Evolutionary conservation across 2,888 invertebrate genomes (phyloP), one percentile per base, ranked within the genome.

Genomic region (Cheilosia urbana): DNA sequence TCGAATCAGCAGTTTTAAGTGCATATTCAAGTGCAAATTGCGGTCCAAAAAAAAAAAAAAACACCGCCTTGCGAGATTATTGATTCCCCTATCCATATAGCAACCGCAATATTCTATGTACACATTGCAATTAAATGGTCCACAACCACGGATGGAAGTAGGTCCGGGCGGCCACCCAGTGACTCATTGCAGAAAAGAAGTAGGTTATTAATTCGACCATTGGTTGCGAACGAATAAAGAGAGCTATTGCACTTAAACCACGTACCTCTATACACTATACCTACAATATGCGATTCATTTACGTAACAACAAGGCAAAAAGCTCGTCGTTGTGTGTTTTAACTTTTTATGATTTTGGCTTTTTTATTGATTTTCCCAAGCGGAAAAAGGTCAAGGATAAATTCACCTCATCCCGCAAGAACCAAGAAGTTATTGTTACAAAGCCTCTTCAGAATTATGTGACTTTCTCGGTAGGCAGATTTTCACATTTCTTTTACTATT

Each of bases 361-460:
- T 82, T 85, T 81, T 66, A 85, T 85, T 81, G 85, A 85, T 85
- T 85, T 85, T 81, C 68, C 69, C 17, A 34, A 63, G 62, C 72
- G 57, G 65, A 85, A 85, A 85, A 85, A 85, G 85, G 85, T 85
- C 85, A 85, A 85, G 85, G 85, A 85, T 85, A 81, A 77, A 76
- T 72, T 40, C 45, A 57, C 62, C 81, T 72, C 85, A 85, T 57
- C 75, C 81, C 66, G 37, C 13, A 51, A 42, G 19, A 71, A 45
- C 13, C 13, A 51, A 42, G 19, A 71, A 45, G 62, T 58, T 42
- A 19, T 37, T 42, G 55, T 30, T 13, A 11, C 3, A 45, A 21
- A 34, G 19, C 1, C n/a, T 30, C 51, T 11, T 19, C 19, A 24
- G 40, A 51, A 47, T 30, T 15, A 57, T 62, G 49, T 69, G 81